Conservation (phyloP, 2,797 vertebrate species). For the Pampus argenteus region DNA sequence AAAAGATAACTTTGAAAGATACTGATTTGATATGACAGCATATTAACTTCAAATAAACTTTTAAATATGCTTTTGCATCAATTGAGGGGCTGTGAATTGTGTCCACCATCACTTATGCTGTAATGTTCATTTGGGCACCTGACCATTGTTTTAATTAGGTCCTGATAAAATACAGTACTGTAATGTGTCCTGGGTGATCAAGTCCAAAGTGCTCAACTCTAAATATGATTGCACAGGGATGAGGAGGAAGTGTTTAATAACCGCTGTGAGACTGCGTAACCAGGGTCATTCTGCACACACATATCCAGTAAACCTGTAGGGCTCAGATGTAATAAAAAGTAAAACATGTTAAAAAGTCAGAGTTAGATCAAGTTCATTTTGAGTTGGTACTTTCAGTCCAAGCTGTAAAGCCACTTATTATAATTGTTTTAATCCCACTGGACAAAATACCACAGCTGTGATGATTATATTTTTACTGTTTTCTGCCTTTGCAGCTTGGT, state of each 20-base stretch:
- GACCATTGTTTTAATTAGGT: too few species aligned
- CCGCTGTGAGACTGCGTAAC: slow-evolving; percentile 41
- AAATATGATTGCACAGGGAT: not conserved
- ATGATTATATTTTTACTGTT: not conserved
- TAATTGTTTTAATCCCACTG: not conserved
- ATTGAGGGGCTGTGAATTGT: too few species aligned
- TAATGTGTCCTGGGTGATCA: not conserved
- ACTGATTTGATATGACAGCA: too few species aligned
- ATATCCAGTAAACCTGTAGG: slow-evolving; percentile 37
- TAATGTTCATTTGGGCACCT: too few species aligned
- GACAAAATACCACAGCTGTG: not conserved
- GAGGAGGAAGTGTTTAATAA: not conserved
- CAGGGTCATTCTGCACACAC: slow-evolving; percentile 57
- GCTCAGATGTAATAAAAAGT: slow-evolving; percentile 19
- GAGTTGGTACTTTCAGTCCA: slow-evolving; percentile 41
- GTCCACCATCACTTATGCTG: too few species aligned
- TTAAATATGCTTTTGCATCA: too few species aligned
- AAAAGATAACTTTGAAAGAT: too few species aligned
- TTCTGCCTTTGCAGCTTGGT: slow-evolving; percentile 70
- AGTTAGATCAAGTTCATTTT: slow-evolving; percentile 23
- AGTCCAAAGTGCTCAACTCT: not conserved
- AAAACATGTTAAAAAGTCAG: slow-evolving; percentile 23
- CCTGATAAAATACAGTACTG: not conserved
- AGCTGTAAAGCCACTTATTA: slow-evolving; percentile 61
- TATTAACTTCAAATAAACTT: too few species aligned